Base-by-base conservation (phyloP, 2,888 invertebrate species). In the Lacanobia oleracea region DNA sequence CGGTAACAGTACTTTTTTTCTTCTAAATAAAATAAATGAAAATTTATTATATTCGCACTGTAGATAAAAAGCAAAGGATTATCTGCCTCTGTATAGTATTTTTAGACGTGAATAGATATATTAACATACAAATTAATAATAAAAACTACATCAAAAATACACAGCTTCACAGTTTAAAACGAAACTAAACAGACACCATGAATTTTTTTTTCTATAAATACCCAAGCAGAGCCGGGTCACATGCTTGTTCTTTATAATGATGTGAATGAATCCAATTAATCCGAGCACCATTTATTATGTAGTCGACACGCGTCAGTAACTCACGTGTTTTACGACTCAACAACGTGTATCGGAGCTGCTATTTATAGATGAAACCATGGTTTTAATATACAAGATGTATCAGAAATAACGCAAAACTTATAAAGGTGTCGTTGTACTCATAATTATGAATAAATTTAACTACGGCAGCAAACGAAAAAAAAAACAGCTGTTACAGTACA, bases 211-310 rank as follows among this genome's bases (percentile, higher is more conserved):
- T 16, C 50, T n/a, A 21, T 27, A 80, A 51, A 64, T 50, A 75
- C n/a, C 12, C 37, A 60, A 50, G 37, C 50, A 16, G 5, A 45
- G 18, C 7, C 45, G 9, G 14, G 37, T 50, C 54, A 54, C 53
- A 45, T 53, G 21, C 21, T 27, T 37, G 54, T 76, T 61, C 54
- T 37, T 56, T 40, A 56, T 61, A 82, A 65, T 77, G 67, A 67
- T 50, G 57, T 79, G 51, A 79, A 79, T 51, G 56, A 65, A 66
- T 66, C 66, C 66, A 78, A 82, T 82, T 80, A 83, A 69, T 80
- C 67, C 51, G 59, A 37, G 27, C 59, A 8, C 27, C 40, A 63
- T 83, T 68, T 57, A 75, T 79, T 80, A 71, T 57, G 51, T 37
- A 54, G 51, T 66, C 63, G 59, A 68, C 74, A 60, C 62, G 43